Evolutionary conservation across 2,113 vertebrate species (phyloP), one percentile per base, ranked within the genome.

Genomic region (Eptesicus fuscus): DNA sequence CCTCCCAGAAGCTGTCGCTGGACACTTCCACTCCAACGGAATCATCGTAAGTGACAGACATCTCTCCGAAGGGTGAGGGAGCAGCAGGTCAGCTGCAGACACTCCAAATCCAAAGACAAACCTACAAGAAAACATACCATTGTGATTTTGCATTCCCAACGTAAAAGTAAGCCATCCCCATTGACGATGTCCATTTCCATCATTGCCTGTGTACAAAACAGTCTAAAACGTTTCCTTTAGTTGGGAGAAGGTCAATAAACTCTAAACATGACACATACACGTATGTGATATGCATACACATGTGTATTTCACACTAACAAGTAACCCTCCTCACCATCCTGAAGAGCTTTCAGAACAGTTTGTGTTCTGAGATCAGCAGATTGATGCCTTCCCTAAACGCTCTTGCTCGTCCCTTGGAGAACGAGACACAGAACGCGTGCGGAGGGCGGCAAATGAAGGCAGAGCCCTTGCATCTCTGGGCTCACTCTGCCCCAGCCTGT

Each of bases 1-100:
- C 99, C 99, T 99, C 99, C 99, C 99, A 99, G 98, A 99, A 99
- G 98, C 99, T 99, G 94, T 99, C 99, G 61, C 99, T 99, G 96
- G 99, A 99, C 93, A 99, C 99, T 93, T 99, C 99, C 3, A 98
- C 98, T 98, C 99, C 99, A 86, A 98, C 97, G 0, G 99, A 99
- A 96, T 99, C 99, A 80, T 99, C 99, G 0, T 99, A 99, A 17
- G 99, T 98, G 96, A 99, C 99, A 80, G 99, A 99, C 99, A 99
- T 99, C 77, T 97, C 98, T 98, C 85, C 9, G 22, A 30, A 80
- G n/a, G 61, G 35, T 6, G 32, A 40, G 49, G 83, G 61, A 30
- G 84, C 42, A 7, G 59, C 76, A 80, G 63, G 61, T 88, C 73
- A 94, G 94, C 91, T 83, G 91, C 44, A 17, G 94, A 94, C 79